A percentile compares a stretch with the other conserved stretches of the same genome.
These are phyloP conservation scores for Pachypeltis micranthus DNA, from an alignment of 1,140 invertebrate species.

Conservation along the genomic window DNA sequence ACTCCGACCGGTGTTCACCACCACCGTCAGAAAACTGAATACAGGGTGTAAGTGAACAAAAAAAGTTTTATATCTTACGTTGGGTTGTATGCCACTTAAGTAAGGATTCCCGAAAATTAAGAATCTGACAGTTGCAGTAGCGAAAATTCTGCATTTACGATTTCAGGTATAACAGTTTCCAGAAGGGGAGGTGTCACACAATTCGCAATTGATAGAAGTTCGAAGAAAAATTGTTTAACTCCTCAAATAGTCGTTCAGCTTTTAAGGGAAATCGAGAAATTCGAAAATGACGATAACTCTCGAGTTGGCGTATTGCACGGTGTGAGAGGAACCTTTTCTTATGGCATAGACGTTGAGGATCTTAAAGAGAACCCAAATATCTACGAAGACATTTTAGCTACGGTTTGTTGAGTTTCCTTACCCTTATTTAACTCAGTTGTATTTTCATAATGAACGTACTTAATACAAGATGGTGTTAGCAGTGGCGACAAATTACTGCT, in stretches of 20 bases:
- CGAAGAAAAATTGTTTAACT: slow-evolving; percentile 70
- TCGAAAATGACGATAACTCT: slow-evolving; percentile 38
- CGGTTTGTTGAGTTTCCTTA: slow-evolving; percentile 9
- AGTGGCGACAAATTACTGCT: not conserved
- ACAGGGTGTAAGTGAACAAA: too few relatives aligned
- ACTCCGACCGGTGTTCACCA: too few relatives aligned
- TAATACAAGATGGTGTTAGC: not conserved
- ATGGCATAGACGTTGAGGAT: slow-evolving; percentile 51
- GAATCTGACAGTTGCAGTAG: too few relatives aligned
- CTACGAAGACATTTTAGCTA: slow-evolving; percentile 24
- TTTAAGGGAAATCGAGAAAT: slow-evolving; percentile 37
- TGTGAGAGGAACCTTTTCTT: slow-evolving; percentile 78
- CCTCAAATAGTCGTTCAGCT: slow-evolving; percentile 43
- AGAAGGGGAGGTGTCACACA: slow-evolving; percentile 33
- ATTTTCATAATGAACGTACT: not conserved
- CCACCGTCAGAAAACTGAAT: too few relatives aligned
- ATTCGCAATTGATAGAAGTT: slow-evolving; percentile 76
- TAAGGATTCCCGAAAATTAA: too few relatives aligned
- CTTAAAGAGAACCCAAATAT: slow-evolving; percentile 31
- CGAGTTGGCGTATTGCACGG: slow-evolving; percentile 70
- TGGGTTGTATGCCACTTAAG: too few relatives aligned
- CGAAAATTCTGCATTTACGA: too few relatives aligned
- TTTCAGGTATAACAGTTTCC: slow-evolving; percentile 24
- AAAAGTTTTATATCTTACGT: too few relatives aligned
- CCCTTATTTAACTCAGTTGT: not conserved